phyloP scores from a whole-genome alignment of 2,888 invertebrate species.

The Protophormia terraenovae region DNA sequence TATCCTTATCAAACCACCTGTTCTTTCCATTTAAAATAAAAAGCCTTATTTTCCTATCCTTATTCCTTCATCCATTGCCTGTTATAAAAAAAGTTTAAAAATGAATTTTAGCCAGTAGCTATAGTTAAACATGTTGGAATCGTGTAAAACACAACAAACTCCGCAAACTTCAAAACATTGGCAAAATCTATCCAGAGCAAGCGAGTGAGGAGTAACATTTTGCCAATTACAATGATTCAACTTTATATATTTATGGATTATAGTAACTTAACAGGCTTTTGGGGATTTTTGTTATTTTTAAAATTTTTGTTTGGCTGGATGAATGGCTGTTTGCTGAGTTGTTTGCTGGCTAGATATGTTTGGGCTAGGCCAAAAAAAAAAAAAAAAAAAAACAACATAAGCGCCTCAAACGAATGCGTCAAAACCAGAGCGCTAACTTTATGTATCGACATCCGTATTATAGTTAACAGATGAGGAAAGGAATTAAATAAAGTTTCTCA shows the following conservation, averaged over 20 bases:
- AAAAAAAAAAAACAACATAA: neutral
- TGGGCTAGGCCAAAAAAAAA: conserved; percentile 34
- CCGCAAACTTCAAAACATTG: neutral
- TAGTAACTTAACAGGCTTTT: conserved; percentile 47
- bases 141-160: conserved; percentile 63
- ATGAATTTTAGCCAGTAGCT: conserved; percentile 60
- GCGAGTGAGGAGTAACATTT: neutral
- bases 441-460: conserved; percentile 4
- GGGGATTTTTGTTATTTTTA: conserved; percentile 32
- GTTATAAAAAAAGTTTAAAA: neutral
- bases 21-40: no score
- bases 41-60: neutral
- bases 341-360: neutral
- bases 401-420: conserved; percentile 56
- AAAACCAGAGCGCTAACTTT: conserved; percentile 53
- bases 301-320: neutral
- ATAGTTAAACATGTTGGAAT: conserved; percentile 57
- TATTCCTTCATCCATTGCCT: neutral
- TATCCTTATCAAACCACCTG: no score
- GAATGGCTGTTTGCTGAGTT: neutral
- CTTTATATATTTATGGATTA: conserved; percentile 59
- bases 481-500: neutral
- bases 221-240: conserved; percentile 50
- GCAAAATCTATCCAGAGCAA: neutral
- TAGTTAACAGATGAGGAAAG: neutral